Percentiles rank a stretch among this genome's conserved stretches.
Conservation (phyloP, 1,140 invertebrate genomes). For the Drosophila simulans region DNA sequence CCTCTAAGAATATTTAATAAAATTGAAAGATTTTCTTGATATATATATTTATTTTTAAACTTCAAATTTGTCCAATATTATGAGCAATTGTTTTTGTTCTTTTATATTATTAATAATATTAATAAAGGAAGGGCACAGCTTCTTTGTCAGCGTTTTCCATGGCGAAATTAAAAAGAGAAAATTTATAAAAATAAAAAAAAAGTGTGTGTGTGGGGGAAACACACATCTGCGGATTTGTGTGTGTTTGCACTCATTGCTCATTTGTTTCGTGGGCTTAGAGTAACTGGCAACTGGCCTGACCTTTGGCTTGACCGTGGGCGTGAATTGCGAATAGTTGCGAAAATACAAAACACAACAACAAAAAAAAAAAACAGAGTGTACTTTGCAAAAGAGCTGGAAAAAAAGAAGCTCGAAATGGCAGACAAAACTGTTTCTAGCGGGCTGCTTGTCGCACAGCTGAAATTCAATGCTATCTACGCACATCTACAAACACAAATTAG, state of each 20-base stretch:
- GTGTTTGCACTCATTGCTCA: conserved; percentile 45
- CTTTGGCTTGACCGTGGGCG: conserved; percentile 80
- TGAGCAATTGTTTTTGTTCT: too few relatives aligned
- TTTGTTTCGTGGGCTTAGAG: conserved; percentile 40
- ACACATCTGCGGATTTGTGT: conserved; percentile 21
- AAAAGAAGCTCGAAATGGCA: conserved; percentile 27
- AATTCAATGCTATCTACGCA: conserved; percentile 78
- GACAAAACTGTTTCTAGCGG: conserved; percentile 62
- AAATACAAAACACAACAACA: conserved; percentile 13
- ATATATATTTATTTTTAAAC: too few relatives aligned
- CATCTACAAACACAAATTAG: conserved; percentile 58
- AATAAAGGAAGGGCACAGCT: not conserved
- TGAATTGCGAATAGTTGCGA: conserved; percentile 68
- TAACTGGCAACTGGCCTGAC: conserved; percentile 45
- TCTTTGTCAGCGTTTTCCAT: conserved; percentile 20
- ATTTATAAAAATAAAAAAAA: conserved; percentile 8
- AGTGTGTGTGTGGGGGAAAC: not conserved
- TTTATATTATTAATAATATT: too few relatives aligned
- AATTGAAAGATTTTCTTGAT: too few relatives aligned
- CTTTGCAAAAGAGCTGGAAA: conserved; percentile 1
- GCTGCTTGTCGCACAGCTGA: conserved; percentile 44
- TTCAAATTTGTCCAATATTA: too few relatives aligned
- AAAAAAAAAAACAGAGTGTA: conserved; percentile 1
- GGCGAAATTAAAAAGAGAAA: conserved; percentile 17
- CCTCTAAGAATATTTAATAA: too few relatives aligned